Conservation (phyloP, 2,113 vertebrate species). For the Paratilapia polleni region DNA sequence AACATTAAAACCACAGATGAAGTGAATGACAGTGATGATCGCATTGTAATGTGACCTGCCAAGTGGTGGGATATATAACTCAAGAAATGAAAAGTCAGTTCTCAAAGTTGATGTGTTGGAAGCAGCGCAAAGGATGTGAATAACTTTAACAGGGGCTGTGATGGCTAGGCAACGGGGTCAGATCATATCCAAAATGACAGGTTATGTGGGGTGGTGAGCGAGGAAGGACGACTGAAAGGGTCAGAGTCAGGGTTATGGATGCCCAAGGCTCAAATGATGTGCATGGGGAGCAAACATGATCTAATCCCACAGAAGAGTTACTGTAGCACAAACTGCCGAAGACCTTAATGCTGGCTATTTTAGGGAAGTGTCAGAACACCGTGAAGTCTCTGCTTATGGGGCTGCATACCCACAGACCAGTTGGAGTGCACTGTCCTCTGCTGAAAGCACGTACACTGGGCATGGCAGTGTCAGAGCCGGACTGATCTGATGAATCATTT, state of each 20-base stretch:
- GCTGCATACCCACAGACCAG: too few relatives aligned
- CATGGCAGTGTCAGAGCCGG: too few relatives aligned
- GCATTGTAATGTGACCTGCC: neutral
- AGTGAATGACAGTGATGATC: neutral
- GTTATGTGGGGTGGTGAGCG: neutral
- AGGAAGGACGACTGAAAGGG: neutral
- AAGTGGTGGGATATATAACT: neutral
- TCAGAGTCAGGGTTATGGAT: neutral
- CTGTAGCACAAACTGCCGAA: too few relatives aligned
- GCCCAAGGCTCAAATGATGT: neutral
- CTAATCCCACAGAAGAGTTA: too few relatives aligned
- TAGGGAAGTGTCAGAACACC: too few relatives aligned
- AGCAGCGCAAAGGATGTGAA: neutral
- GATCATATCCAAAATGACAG: neutral
- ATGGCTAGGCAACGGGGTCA: too few relatives aligned
- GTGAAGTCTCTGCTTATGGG: too few relatives aligned
- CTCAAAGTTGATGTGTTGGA: neutral
- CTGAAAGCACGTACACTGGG: too few relatives aligned
- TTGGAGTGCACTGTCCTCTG: too few relatives aligned
- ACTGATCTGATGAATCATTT: too few relatives aligned
- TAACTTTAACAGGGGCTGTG: too few relatives aligned
- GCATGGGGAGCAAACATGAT: neutral
- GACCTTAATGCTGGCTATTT: too few relatives aligned
- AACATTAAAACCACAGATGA: neutral
- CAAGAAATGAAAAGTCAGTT: neutral